A percentile compares a stretch with the other conserved stretches of the same genome.
Conservation (phyloP, 2,113 vertebrate genomes). For the Anguilla japonica region DNA sequence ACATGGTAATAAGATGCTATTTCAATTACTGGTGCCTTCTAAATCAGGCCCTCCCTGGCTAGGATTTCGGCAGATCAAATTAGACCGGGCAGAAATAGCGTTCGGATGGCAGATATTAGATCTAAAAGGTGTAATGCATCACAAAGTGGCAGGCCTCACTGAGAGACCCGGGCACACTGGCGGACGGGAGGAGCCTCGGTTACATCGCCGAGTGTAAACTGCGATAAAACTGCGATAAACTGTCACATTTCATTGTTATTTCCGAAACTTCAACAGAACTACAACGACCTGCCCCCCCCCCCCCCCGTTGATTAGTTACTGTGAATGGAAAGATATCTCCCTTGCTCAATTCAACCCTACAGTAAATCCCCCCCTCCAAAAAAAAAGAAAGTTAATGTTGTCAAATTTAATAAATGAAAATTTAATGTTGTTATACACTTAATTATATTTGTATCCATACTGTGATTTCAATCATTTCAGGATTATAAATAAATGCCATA, state of each 20-base stretch:
- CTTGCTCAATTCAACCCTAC: background rate
- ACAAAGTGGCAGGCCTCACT: background rate
- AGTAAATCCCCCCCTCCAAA: background rate
- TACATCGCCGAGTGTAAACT: background rate
- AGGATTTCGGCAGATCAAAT: background rate
- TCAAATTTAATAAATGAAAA: too few relatives aligned
- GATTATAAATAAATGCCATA: background rate
- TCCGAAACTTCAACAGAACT: background rate
- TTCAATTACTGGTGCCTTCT: slow-evolving; percentile 50
- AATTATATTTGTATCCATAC: too few relatives aligned
- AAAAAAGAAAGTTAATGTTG: background rate
- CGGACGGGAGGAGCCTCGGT: background rate
- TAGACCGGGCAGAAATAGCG: background rate
- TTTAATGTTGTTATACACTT: too few relatives aligned
- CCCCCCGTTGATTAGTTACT: background rate
- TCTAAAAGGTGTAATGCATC: background rate
- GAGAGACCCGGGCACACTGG: background rate
- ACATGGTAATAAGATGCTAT: slow-evolving; percentile 57
- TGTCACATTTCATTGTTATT: background rate
- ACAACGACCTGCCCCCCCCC: background rate
- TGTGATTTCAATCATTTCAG: background rate
- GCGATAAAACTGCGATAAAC: background rate
- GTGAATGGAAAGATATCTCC: background rate
- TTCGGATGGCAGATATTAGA: background rate
- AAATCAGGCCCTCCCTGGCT: slow-evolving; percentile 46